These are phyloP conservation scores for Cyanoderma ruficeps DNA, from an alignment of 2,113 vertebrate genomes.

Conservation along the genomic window DNA sequence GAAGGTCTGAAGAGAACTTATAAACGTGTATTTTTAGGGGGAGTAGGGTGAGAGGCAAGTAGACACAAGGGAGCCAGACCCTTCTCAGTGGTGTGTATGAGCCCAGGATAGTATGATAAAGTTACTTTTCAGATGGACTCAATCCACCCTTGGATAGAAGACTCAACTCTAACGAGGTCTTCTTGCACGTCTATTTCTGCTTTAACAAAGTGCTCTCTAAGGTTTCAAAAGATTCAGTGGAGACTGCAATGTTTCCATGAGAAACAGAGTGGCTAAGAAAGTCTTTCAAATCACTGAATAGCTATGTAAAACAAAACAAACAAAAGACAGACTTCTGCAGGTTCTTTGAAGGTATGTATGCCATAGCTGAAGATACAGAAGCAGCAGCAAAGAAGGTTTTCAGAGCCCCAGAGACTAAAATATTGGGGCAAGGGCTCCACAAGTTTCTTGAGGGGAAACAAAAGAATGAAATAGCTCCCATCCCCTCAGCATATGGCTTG, in stretches of 20 bases:
- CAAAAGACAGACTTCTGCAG: background rate
- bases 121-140: background rate
- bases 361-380: background rate
- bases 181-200: background rate
- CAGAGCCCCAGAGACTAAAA: background rate
- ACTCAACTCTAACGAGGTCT: background rate
- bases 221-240: background rate
- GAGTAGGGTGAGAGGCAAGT: accelerated
- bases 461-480: background rate
- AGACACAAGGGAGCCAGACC: background rate
- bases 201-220: background rate
- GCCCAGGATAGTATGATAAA: background rate
- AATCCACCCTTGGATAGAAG: background rate
- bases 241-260: background rate
- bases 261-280: background rate
- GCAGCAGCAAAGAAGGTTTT: background rate
- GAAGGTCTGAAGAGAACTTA: background rate
- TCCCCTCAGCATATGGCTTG: background rate
- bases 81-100: background rate
- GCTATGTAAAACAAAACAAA: background rate
- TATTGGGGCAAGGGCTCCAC: background rate
- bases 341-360: background rate
- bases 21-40: background rate
- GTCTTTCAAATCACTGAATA: background rate
- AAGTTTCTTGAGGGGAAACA: background rate